A percentile compares a stretch with the other conserved stretches of the same genome.
Conservation (phyloP, 1,140 invertebrate genomes). For the Sinonovacula constricta region DNA sequence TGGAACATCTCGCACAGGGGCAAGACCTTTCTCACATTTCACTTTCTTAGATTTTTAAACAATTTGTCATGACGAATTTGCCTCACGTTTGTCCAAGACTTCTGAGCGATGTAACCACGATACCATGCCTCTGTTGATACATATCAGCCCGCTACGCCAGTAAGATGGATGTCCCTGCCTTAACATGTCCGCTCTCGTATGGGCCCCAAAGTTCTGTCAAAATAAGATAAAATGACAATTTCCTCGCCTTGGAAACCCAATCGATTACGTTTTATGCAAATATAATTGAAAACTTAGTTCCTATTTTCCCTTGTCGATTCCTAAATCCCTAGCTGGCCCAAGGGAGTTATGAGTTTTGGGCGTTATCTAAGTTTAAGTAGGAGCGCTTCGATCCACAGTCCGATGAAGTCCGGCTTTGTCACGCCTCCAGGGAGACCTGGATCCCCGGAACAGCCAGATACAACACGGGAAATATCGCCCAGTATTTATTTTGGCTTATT, state of each 20-base stretch:
- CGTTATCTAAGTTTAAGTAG: slow-evolving; percentile 40
- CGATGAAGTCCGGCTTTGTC: too few relatives aligned
- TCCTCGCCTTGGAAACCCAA: slow-evolving; percentile 44
- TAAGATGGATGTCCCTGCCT: slow-evolving; percentile 31
- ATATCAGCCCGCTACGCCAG: slow-evolving; percentile 13
- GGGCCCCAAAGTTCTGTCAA: slow-evolving; percentile 42
- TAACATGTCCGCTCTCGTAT: slow-evolving; percentile 30
- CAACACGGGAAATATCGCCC: too few relatives aligned
- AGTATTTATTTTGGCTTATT: too few relatives aligned
- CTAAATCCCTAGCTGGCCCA: slow-evolving; percentile 34
- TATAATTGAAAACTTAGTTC: slow-evolving; percentile 55
- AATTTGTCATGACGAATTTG: neutral
- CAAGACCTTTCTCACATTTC: neutral
- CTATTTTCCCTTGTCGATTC: slow-evolving; percentile 48
- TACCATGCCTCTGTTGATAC: slow-evolving; percentile 22
- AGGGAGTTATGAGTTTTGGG: slow-evolving; percentile 10
- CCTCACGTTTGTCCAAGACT: neutral
- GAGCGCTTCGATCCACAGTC: neutral
- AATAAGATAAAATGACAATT: slow-evolving; percentile 52
- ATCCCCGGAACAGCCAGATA: too few relatives aligned
- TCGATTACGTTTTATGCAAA: slow-evolving; percentile 54
- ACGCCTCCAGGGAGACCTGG: too few relatives aligned
- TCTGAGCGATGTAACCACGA: neutral
- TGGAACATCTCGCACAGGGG: too few relatives aligned
- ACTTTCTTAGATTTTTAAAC: neutral